Conservation (phyloP, 2,113 vertebrate species). For the Antigone vipio region DNA sequence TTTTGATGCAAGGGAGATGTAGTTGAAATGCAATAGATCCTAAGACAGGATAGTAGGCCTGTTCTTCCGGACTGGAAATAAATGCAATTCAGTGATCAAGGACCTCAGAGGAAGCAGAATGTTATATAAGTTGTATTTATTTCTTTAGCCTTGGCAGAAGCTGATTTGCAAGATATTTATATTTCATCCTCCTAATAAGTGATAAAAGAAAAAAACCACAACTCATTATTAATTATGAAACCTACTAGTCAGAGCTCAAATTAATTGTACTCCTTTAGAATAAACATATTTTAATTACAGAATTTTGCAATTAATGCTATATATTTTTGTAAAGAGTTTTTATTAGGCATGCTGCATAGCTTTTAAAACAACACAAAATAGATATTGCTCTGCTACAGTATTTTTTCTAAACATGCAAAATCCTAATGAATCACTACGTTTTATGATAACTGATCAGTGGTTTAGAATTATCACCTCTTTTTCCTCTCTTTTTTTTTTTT, state of each 20-base stretch:
- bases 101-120: slow-evolving; percentile 27
- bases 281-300: slow-evolving; percentile 60
- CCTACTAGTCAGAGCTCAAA: neutral
- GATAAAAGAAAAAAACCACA: slow-evolving; percentile 22
- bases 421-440: neutral
- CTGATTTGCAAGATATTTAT: slow-evolving; percentile 57
- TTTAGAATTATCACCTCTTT: neutral
- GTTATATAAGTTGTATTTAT: slow-evolving; percentile 59
- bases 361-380: slow-evolving; percentile 8
- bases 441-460: neutral
- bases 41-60: neutral
- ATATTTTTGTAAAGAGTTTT: slow-evolving; percentile 57
- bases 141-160: slow-evolving; percentile 36
- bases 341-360: slow-evolving; percentile 27
- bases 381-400: neutral
- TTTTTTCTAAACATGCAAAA: neutral
- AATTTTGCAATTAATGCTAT: slow-evolving; percentile 53
- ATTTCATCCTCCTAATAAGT: slow-evolving; percentile 60
- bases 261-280: slow-evolving; percentile 50
- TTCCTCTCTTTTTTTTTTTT: neutral
- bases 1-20: neutral
- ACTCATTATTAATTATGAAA: slow-evolving; percentile 45
- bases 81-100: slow-evolving; percentile 37
- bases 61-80: slow-evolving; percentile 31
- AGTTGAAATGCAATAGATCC: neutral